A percentile compares a stretch with the other conserved stretches of the same genome.
These are phyloP conservation scores for Teleogryllus oceanicus DNA, from an alignment of 2,888 invertebrate genomes.

Conservation along the genomic window DNA sequence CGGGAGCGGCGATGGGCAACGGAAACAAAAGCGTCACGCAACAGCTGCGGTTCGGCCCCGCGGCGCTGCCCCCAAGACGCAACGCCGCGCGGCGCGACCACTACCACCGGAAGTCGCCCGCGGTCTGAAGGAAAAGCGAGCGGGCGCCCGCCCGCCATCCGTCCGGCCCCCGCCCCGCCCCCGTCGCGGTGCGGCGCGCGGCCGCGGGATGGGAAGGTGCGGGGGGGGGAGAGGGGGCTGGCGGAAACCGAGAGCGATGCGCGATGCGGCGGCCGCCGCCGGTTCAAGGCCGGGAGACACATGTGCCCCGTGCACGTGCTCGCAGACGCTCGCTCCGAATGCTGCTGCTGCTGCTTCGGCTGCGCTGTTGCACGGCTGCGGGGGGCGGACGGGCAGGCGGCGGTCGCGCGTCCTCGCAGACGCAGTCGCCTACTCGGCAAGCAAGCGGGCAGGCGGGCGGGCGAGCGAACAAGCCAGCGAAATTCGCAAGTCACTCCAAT, in stretches of 20 bases:
- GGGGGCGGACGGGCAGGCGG: background rate
- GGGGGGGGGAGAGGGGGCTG: background rate
- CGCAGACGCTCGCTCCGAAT: background rate
- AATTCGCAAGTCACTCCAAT: too few relatives aligned
- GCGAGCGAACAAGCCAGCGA: background rate
- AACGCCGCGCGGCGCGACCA: too few relatives aligned
- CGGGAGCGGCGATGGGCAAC: too few relatives aligned
- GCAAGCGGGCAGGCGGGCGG: background rate
- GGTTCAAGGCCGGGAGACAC: conserved; percentile 12
- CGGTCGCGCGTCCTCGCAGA: background rate
- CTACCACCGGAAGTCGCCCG: too few relatives aligned
- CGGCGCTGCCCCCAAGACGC: too few relatives aligned
- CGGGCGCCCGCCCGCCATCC: too few relatives aligned
- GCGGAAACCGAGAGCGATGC: background rate
- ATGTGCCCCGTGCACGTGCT: conserved; percentile 1
- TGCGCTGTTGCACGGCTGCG: background rate
- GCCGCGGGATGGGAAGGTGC: background rate
- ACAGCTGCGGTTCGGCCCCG: too few relatives aligned
- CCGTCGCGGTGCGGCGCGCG: background rate
- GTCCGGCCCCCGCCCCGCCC: background rate
- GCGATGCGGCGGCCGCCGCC: background rate
- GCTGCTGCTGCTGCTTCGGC: background rate
- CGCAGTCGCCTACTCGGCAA: background rate
- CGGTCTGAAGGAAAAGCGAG: too few relatives aligned
- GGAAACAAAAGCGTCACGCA: too few relatives aligned